These are phyloP conservation scores for Sebastes diaconus DNA, from an alignment of 2,797 vertebrate species.

Conservation along the genomic window DNA sequence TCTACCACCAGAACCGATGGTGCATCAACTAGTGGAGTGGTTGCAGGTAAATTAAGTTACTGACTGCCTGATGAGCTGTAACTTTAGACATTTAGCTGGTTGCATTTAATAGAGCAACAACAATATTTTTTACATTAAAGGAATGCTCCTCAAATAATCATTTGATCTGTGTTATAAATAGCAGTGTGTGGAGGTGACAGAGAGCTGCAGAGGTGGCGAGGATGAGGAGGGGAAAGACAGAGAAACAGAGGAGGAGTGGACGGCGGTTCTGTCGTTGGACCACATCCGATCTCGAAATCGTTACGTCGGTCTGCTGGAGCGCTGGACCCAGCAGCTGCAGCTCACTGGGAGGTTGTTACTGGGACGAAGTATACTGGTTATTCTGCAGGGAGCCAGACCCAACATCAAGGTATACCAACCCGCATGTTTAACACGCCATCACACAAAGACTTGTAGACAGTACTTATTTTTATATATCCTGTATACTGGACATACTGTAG, in stretches of 20 bases:
- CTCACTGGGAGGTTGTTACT: conserved; percentile 85
- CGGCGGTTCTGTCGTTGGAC: conserved; percentile 84
- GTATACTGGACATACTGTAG: too few relatives aligned
- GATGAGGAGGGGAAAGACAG: neutral
- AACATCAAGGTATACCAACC: conserved; percentile 82
- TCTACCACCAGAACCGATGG: conserved; percentile 50
- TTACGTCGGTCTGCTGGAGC: conserved; percentile 84
- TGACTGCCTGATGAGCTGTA: too few relatives aligned
- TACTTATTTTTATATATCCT: neutral
- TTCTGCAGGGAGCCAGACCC: conserved; percentile 84
- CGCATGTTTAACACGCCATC: neutral
- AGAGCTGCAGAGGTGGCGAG: neutral
- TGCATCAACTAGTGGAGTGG: conserved; percentile 52
- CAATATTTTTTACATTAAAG: neutral
- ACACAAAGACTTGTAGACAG: neutral
- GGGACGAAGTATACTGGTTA: conserved; percentile 85
- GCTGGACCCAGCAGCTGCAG: conserved; percentile 84
- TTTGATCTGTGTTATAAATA: neutral
- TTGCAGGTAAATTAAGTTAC: conserved; percentile 29
- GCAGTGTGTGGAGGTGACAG: conserved; percentile 19
- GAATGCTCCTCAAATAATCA: neutral
- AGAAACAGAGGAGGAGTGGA: conserved; percentile 72
- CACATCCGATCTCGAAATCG: conserved; percentile 87
- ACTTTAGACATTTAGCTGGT: too few relatives aligned
- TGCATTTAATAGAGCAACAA: too few relatives aligned